These are phyloP conservation scores for Tenebrosternarchus preto DNA, from an alignment of 2,113 vertebrate genomes.

Conservation along the genomic window DNA sequence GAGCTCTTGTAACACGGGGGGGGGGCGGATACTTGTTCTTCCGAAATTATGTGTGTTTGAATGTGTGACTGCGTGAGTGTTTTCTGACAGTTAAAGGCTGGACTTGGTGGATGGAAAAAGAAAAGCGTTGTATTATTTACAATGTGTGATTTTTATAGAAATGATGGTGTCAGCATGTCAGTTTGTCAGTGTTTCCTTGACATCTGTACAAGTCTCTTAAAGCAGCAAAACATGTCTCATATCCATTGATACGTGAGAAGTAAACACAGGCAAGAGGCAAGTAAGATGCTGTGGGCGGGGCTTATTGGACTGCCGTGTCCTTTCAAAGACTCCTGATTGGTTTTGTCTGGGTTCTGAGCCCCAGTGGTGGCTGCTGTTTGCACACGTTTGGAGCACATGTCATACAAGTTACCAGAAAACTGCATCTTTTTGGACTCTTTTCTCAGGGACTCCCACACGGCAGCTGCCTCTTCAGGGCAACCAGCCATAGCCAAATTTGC, in stretches of 20 bases:
- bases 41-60: background rate
- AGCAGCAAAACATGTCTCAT: constrained; percentile 53
- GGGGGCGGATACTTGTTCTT: background rate
- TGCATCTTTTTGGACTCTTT: constrained; percentile 92
- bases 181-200: background rate
- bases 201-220: constrained; percentile 6
- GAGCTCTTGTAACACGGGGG: background rate
- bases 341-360: constrained; percentile 69
- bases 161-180: constrained; percentile 19
- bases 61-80: constrained; percentile 23
- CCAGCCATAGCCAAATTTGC: constrained; percentile 83
- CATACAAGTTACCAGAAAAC: constrained; percentile 91
- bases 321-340: constrained; percentile 87
- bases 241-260: constrained; percentile 65
- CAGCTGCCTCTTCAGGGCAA: constrained; percentile 87
- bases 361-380: constrained; percentile 61
- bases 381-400: constrained; percentile 82
- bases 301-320: constrained; percentile 53
- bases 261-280: constrained; percentile 55
- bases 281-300: constrained; percentile 39
- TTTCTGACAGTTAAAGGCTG: background rate
- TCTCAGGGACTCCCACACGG: constrained; percentile 91
- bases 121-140: constrained; percentile 15
- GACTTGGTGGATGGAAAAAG: background rate
- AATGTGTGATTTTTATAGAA: constrained; percentile 24